Conservation (phyloP, 2,797 vertebrate species). For the Discoglossus pictus region DNA sequence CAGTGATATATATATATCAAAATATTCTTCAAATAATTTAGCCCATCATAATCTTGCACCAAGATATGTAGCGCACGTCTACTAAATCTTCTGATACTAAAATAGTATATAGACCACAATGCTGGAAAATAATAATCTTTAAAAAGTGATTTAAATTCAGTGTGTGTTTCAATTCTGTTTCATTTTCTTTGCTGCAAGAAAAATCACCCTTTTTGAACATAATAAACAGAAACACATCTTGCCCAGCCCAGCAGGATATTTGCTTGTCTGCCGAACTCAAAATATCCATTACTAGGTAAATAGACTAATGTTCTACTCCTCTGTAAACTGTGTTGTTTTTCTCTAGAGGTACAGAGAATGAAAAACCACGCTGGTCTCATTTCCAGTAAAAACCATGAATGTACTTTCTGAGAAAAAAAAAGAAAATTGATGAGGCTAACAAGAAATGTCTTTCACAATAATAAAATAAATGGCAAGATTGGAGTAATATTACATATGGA, state of each 20-base stretch:
- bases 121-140: conserved; percentile 22
- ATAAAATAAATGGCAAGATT: background rate
- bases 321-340: conserved; percentile 31
- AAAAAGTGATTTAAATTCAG: conserved; percentile 20
- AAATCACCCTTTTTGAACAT: conserved; percentile 35
- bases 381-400: conserved; percentile 11
- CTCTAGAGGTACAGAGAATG: conserved; percentile 45
- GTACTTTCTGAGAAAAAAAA: conserved; percentile 34
- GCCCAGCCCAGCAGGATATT: conserved; percentile 46
- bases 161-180: background rate
- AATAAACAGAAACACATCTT: conserved; percentile 47
- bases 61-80: no score
- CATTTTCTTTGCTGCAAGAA: conserved; percentile 25
- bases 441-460: conserved; percentile 10
- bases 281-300: conserved; percentile 10
- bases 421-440: conserved; percentile 2
- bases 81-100: no score
- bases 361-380: conserved; percentile 24
- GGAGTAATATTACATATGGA: background rate
- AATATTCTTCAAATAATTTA: no score
- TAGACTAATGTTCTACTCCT: conserved; percentile 29
- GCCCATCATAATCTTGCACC: no score
- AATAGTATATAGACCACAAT: no score
- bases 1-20: no score
- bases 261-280: conserved; percentile 24